Conservation (phyloP, 2,888 invertebrate species). For the Eupsilia transversa region DNA sequence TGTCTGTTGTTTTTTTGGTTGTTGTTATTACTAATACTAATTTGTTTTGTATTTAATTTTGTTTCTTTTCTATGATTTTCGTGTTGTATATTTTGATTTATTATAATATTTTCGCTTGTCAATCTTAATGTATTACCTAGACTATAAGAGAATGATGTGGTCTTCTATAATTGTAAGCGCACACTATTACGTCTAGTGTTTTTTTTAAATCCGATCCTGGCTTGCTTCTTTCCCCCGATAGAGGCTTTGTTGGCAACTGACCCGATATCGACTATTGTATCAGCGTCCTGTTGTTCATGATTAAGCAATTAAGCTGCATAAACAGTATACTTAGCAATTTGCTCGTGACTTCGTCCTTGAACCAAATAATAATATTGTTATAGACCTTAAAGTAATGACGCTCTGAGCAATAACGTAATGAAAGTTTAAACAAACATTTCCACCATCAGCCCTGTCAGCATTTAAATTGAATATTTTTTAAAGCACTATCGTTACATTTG, state of each 20-base stretch:
- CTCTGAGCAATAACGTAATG: slow-evolving; percentile 1
- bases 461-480: background rate
- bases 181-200: no score
- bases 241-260: background rate
- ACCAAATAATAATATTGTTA: background rate
- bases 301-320: background rate
- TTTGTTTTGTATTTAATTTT: no score
- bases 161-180: no score
- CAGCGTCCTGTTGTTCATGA: background rate
- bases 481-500: background rate
- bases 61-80: no score
- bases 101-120: no score
- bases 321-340: background rate
- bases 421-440: background rate
- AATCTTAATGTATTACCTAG: no score
- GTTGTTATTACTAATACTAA: no score
- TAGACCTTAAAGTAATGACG: background rate
- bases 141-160: no score
- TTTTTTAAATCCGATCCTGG: no score
- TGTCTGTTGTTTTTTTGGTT: no score
- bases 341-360: background rate
- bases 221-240: no score
- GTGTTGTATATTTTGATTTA: no score
- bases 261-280: background rate
- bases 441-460: background rate